Base-by-base conservation (phyloP, 2,888 invertebrate genomes). In the Ptychoptera contaminata region DNA sequence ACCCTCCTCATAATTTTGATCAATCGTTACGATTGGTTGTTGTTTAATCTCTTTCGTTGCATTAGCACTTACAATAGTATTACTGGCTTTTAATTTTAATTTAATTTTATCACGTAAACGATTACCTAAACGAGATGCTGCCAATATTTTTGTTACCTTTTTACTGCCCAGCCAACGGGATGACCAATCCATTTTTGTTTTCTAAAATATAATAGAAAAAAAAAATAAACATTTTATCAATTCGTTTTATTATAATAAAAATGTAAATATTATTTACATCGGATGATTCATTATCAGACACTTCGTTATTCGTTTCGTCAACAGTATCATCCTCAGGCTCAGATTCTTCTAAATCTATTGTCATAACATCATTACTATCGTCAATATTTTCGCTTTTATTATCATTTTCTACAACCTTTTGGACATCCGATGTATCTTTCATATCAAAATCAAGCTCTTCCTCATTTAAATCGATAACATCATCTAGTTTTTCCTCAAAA, bases 71-170 rank as follows among this genome's bases (percentile, higher is more conserved):
- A 5, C 7, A 23, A 5, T 23, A 23, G 7, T 23, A 23, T 7
- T 23, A 23, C 23, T 23, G 7, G 23, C 23, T 23, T 5, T 5
- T 50, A 69, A 70, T 2, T 70, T 50, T 46, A 70, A 63, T 52
- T 57, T 68, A 50, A 74, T 73, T 55, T 75, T 75, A 52, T 73
- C 74, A 47, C 77, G 62, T n/a, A 76, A 58, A 14, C 73, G 73
- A 50, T 76, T 77, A 1, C 74, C 61, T 37, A 76, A 65, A 38
- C 70, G 70, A 0, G 76, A 67, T 1, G 70, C 68, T 0, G 66
- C 68, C 14, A 76, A 55, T 2, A 76, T 74, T 52, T 60, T 70
- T 54, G 69, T 73, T 0, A 76, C 76, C 59, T 75, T 76, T 11
- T 63, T 69, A 49, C 77, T 76, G 10, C 65, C 70, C 38, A 77